Evolutionary conservation across 1,140 invertebrate genomes (phyloP).

Genomic region (Trichonephila clavipes): DNA sequence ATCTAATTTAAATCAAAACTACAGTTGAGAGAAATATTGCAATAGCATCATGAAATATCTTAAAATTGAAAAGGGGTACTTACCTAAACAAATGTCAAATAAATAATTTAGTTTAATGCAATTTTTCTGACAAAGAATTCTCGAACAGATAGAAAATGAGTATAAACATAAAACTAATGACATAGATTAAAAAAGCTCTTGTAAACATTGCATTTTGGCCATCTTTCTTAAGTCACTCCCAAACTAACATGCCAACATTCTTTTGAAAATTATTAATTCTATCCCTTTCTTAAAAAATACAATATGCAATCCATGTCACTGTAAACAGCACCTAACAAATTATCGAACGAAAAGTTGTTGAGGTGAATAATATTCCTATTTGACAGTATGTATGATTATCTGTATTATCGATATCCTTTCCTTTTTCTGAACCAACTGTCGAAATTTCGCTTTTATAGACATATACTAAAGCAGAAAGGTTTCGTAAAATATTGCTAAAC

Average conservation of each 20-base stretch:
- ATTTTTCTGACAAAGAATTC: no score
- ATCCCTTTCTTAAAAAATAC: background rate
- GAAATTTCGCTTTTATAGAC: background rate
- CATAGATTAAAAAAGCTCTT: no score
- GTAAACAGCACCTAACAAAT: background rate
- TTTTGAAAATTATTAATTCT: background rate
- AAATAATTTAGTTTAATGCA: no score
- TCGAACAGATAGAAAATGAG: no score
- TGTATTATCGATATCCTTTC: constrained; percentile 3
- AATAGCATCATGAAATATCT: no score
- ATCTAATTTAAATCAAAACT: no score
- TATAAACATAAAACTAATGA: no score
- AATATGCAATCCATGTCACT: background rate
- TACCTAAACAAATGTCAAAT: no score
- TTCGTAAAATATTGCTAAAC: constrained; percentile 5
- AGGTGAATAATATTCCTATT: constrained; percentile 13
- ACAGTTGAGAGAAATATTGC: no score
- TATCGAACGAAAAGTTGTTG: background rate
- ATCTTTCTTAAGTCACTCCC: background rate
- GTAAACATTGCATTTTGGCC: no score
- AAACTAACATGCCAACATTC: background rate
- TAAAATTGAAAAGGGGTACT: no score
- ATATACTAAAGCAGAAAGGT: background rate
- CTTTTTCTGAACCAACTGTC: background rate
- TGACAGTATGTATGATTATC: background rate